Conservation (phyloP, 2,797 vertebrate species). For the Rhadinocentrus ornatus region DNA sequence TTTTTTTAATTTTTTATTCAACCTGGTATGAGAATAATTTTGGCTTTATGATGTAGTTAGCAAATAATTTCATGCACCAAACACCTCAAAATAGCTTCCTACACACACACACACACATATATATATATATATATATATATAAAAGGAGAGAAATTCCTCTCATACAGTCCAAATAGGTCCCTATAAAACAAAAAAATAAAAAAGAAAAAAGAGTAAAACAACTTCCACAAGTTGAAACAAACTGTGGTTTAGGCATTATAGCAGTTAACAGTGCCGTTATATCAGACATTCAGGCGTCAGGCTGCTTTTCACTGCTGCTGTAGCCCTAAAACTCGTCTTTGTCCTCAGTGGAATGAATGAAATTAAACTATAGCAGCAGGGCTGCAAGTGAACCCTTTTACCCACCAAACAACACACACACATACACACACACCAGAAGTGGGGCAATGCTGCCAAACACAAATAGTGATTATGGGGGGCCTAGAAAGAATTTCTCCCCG, state of each 20-base stretch:
- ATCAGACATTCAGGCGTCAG: constrained; percentile 77
- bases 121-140: no score
- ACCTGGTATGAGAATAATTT: neutral
- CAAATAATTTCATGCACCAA: neutral
- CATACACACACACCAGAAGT: constrained; percentile 53
- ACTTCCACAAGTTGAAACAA: neutral
- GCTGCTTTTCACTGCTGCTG: constrained; percentile 54
- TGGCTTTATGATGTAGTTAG: neutral
- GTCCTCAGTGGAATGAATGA: constrained; percentile 66
- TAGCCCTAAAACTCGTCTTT: constrained; percentile 64
- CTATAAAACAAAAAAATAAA: no score
- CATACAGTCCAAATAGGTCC: neutral
- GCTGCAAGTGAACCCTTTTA: constrained; percentile 59
- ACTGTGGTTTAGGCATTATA: neutral
- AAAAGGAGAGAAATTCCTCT: no score
- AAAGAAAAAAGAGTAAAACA: neutral
- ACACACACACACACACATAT: no score
- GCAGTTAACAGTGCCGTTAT: constrained; percentile 24
- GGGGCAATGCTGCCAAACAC: constrained; percentile 70
- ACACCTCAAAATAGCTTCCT: no score
- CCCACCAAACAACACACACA: constrained; percentile 48
- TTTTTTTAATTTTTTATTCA: no score
- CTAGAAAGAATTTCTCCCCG: constrained; percentile 67
- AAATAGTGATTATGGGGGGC: constrained; percentile 76
- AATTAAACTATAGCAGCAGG: constrained; percentile 60